phyloP scores from a whole-genome alignment of 2,113 vertebrate genomes.

The Calyptommatus sinebrachiatus region DNA sequence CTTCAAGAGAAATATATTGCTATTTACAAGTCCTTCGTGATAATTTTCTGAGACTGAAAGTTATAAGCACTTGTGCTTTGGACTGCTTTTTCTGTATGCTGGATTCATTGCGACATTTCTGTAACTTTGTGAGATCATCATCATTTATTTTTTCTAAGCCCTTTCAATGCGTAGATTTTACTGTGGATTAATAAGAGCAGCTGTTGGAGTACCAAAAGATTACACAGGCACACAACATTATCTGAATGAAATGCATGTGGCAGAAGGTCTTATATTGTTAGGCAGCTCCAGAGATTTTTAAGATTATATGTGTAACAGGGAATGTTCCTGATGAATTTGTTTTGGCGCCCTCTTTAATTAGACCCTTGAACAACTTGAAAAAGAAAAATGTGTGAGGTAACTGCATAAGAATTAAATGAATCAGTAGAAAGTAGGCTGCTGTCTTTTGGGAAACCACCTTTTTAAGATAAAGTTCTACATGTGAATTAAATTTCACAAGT shows the following conservation, averaged over 20 bases:
- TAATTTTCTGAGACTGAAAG: no score
- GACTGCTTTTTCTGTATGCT: slow-evolving; percentile 13
- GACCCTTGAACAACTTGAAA: slow-evolving; percentile 12
- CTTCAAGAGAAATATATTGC: no score
- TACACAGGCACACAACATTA: slow-evolving; percentile 44
- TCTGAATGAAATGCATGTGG: slow-evolving; percentile 51
- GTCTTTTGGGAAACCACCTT: neutral
- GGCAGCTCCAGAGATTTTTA: slow-evolving; percentile 29
- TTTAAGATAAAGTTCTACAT: neutral
- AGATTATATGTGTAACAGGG: slow-evolving; percentile 44
- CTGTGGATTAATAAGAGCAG: slow-evolving; percentile 54
- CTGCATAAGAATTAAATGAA: neutral
- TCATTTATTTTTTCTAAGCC: slow-evolving; percentile 29
- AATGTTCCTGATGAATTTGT: slow-evolving; percentile 44
- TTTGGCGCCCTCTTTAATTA: slow-evolving; percentile 25
- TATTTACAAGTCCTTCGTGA: no score
- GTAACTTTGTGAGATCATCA: slow-evolving; percentile 23
- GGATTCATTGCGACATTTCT: neutral
- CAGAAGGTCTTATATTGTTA: slow-evolving; percentile 45
- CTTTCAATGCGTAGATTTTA: slow-evolving; percentile 34
- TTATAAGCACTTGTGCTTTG: neutral
- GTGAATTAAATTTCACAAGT: slow-evolving; percentile 22
- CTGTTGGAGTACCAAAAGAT: slow-evolving; percentile 49
- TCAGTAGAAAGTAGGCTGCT: neutral
- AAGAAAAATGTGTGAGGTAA: neutral